Conservation (phyloP, 92 coral and sea anemone species). For the Micromussa lordhowensis region DNA sequence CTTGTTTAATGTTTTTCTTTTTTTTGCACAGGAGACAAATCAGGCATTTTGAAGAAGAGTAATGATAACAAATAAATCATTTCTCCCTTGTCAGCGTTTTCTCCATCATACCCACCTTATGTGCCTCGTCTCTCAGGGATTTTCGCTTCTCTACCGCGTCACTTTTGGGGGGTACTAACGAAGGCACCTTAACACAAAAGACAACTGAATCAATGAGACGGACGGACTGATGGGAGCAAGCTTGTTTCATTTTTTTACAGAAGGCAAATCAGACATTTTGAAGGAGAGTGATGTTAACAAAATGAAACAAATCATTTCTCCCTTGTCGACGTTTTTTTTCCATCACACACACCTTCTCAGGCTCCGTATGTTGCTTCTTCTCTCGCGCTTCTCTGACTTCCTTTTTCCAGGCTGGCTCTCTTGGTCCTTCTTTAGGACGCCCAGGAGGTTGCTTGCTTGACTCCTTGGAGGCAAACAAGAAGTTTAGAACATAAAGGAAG, state of each 20-base stretch:
- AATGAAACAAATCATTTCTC: no score
- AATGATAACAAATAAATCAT: no score
- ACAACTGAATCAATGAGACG: neutral
- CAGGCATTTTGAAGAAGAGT: no score
- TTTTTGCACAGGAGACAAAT: neutral
- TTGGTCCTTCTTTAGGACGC: constrained; percentile 54
- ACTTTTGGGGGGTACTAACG: constrained; percentile 2
- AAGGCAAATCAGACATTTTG: neutral
- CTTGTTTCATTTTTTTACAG: neutral
- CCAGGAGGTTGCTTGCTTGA: constrained; percentile 33
- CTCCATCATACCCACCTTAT: no score
- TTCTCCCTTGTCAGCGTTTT: no score
- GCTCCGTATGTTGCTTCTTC: constrained; percentile 24
- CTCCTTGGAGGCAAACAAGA: neutral
- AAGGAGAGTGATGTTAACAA: no score
- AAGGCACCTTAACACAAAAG: constrained; percentile 19
- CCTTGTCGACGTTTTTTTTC: no score
- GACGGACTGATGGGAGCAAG: neutral
- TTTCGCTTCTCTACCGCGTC: constrained; percentile 40
- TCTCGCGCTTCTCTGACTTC: constrained; percentile 82
- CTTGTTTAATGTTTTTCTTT: neutral
- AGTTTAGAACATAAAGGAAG: neutral
- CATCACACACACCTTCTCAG: constrained; percentile 10
- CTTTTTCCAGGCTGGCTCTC: constrained; percentile 87
- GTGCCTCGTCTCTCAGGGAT: constrained; percentile 28